A percentile compares a stretch with the other conserved stretches of the same genome.
Evolutionary conservation across 2,113 vertebrate species (phyloP).

Genomic region (Dipodomys merriami): DNA sequence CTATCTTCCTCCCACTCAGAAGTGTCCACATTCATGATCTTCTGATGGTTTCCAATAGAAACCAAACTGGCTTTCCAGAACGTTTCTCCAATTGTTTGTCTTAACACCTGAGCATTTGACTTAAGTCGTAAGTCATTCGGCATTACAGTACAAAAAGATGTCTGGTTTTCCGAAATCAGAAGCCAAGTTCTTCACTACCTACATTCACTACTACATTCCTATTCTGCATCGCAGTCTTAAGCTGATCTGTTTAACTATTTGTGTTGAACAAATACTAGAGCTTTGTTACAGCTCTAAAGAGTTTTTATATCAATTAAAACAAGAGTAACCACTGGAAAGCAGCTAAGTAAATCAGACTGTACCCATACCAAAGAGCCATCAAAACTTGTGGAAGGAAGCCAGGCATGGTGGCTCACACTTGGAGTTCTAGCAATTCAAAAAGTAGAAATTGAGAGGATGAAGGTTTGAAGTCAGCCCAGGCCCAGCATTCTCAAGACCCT

Average conservation of each 20-base stretch:
- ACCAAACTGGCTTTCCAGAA: background rate
- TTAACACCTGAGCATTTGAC: background rate
- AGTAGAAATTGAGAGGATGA: too few relatives aligned
- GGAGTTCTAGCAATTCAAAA: too few relatives aligned
- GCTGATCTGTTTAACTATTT: background rate
- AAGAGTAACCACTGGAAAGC: background rate
- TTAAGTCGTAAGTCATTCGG: background rate
- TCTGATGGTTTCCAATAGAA: slow-evolving; percentile 31
- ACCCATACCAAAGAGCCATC: background rate
- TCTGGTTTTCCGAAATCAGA: slow-evolving; percentile 16
- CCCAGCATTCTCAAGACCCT: too few relatives aligned
- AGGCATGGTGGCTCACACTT: too few relatives aligned
- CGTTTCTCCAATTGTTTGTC: background rate
- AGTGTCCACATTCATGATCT: background rate
- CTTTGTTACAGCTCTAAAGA: background rate
- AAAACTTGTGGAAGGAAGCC: too few relatives aligned
- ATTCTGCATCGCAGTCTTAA: background rate
- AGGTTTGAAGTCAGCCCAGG: too few relatives aligned
- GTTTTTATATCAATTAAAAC: slow-evolving; percentile 7
- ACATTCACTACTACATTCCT: too few relatives aligned
- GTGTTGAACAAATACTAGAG: background rate
- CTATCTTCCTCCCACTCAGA: slow-evolving; percentile 7
- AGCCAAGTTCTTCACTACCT: background rate
- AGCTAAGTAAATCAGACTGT: background rate
- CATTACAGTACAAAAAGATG: background rate